These are phyloP conservation scores for Horisme vitalbata DNA, from an alignment of 2,888 invertebrate genomes.

Conservation along the genomic window DNA sequence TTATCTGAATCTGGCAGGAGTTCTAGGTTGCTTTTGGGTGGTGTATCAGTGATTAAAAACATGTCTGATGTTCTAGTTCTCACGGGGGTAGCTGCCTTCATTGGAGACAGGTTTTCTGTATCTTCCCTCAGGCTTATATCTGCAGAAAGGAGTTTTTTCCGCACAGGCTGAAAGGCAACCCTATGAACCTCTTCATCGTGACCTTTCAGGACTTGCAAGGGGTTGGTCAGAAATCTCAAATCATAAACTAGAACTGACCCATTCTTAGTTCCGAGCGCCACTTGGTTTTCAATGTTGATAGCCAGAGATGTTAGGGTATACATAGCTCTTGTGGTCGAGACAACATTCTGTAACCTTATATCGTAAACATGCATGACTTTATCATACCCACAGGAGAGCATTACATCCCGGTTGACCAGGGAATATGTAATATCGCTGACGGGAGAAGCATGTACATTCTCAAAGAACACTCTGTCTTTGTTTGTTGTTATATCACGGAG, in stretches of 20 bases:
- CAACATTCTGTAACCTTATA: conserved; percentile 70
- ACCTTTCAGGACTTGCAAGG: conserved; percentile 71
- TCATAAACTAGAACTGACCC: conserved; percentile 81
- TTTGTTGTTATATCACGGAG: conserved; percentile 71
- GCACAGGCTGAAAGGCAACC: conserved; percentile 71
- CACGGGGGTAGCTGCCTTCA: conserved; percentile 52
- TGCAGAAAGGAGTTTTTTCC: conserved; percentile 55
- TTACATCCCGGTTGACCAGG: conserved; percentile 78
- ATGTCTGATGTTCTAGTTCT: conserved; percentile 62
- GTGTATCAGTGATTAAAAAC: conserved; percentile 67
- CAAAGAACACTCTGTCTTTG: conserved; percentile 72
- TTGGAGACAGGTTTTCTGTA: conserved; percentile 48
- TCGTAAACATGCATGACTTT: conserved; percentile 83
- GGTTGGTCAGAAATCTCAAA: conserved; percentile 74
- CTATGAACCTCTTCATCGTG: conserved; percentile 76
- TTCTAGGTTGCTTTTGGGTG: conserved; percentile 53
- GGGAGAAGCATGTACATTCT: conserved; percentile 80
- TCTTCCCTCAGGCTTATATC: conserved; percentile 74
- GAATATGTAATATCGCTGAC: conserved; percentile 83
- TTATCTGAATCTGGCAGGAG: conserved; percentile 48
- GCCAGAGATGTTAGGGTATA: conserved; percentile 67
- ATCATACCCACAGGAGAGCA: conserved; percentile 82
- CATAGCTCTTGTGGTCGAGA: conserved; percentile 67
- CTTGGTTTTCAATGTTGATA: conserved; percentile 70
- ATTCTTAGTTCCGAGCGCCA: conserved; percentile 81